These are phyloP conservation scores for Amblyjoppa proteus DNA, from an alignment of 2,888 invertebrate species.

Conservation along the genomic window DNA sequence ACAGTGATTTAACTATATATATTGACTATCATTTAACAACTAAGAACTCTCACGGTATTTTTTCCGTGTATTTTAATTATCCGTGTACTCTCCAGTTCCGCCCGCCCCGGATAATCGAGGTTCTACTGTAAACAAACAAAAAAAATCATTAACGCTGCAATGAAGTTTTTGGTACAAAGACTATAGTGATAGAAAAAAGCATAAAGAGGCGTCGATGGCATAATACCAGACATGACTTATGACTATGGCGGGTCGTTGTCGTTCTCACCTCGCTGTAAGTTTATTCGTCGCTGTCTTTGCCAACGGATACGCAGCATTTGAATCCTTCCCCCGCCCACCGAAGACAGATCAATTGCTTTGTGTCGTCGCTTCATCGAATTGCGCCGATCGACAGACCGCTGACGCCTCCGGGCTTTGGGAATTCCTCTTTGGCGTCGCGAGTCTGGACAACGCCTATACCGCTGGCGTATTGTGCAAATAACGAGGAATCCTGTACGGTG, in stretches of 20 bases:
- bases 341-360: slow-evolving; percentile 17
- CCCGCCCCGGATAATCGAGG: too few species aligned
- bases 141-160: too few species aligned
- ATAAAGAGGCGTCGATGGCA: background rate
- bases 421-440: slow-evolving; percentile 32
- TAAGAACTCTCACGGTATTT: too few species aligned
- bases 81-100: too few species aligned
- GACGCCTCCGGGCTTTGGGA: slow-evolving; percentile 43
- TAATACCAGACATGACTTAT: background rate
- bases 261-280: background rate
- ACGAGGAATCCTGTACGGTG: background rate
- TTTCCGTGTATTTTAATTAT: too few species aligned
- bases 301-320: background rate
- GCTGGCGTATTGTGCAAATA: slow-evolving; percentile 11
- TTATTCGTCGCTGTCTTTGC: background rate
- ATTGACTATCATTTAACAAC: too few species aligned
- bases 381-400: background rate
- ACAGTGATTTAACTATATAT: too few species aligned
- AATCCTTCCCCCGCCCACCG: background rate
- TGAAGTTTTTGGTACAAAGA: too few species aligned
- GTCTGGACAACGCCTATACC: slow-evolving; percentile 30
- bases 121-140: too few species aligned
- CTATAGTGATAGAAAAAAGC: background rate
- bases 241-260: background rate
- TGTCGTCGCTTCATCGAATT: slow-evolving; percentile 25